Evolutionary conservation across 2,797 vertebrate genomes (phyloP).

Genomic region (Rhinophrynus dorsalis): DNA sequence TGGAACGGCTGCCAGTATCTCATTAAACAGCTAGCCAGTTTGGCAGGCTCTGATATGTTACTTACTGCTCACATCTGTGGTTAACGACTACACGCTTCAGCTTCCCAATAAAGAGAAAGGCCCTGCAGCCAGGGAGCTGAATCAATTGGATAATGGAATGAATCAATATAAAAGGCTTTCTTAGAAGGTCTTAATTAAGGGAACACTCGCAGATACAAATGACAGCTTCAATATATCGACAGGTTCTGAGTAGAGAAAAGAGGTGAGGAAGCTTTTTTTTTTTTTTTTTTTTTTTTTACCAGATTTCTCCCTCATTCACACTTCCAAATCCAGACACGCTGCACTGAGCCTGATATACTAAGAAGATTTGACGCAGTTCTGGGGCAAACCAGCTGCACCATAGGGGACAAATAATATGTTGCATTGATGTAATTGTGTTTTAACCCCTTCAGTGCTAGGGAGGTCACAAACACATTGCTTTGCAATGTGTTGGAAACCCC

Average conservation of each 20-base stretch:
- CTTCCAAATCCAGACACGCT: background rate
- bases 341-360: too few species aligned
- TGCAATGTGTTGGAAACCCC: too few species aligned
- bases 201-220: conserved; percentile 95
- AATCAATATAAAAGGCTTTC: conserved; percentile 93
- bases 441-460: too few species aligned
- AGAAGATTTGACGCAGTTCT: too few species aligned
- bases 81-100: conserved; percentile 65
- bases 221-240: conserved; percentile 90
- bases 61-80: conserved; percentile 66
- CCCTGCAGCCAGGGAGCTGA: conserved; percentile 74
- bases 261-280: too few species aligned
- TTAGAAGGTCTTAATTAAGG: conserved; percentile 96
- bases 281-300: too few species aligned
- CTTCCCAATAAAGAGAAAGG: conserved; percentile 73
- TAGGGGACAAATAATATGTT: too few species aligned
- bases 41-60: conserved; percentile 63
- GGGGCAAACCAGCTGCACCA: too few species aligned
- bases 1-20: conserved; percentile 58
- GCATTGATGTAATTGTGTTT: too few species aligned
- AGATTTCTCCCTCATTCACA: background rate
- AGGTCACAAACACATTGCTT: too few species aligned
- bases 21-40: conserved; percentile 66
- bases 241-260: conserved; percentile 77
- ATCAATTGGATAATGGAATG: conserved; percentile 87